Evolutionary conservation across 2,888 invertebrate species (phyloP), one percentile per base, ranked within the genome.

Genomic region (Choreutis nemorana): DNA sequence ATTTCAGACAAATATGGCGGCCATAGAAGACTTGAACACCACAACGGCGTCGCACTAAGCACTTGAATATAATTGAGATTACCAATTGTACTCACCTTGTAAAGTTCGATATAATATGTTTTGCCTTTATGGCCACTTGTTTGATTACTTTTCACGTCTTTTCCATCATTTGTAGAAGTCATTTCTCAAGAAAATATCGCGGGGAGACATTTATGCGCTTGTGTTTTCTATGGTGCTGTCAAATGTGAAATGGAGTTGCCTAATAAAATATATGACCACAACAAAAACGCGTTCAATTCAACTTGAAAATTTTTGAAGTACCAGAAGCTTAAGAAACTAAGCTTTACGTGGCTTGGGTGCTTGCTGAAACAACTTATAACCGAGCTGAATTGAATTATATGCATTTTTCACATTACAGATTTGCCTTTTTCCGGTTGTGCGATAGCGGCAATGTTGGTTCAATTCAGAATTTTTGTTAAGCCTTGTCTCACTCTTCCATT

Each of bases 201-300:
- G 73, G 75, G 67, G 72, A 72, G 78, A 79, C 80, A 79, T 79
- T 73, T 77, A 75, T 67, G 67, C 68, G 78, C 78, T 79, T 77
- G 78, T 79, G 77, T 80, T 78, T 78, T 77, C 72, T 55, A 66
- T 63, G 62, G 60, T 64, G 63, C 72, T 80, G 79, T 78, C 79
- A 78, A 77, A 44, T 55, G 4, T 2, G 2, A 11, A 10, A 1
- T 4, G 13, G n/a, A 11, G n/a, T n/a, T n/a, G n/a, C n/a, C n/a
- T n/a, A n/a, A n/a, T n/a, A n/a, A n/a, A n/a, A n/a, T n/a, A n/a
- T n/a, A n/a, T n/a, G n/a, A n/a, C n/a, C n/a, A n/a, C n/a, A n/a
- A n/a, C n/a, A n/a, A n/a, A n/a, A n/a, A n/a, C n/a, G n/a, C n/a
- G n/a, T n/a, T n/a, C n/a, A n/a, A n/a, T n/a, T n/a, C n/a, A n/a